Evolutionary conservation across 2,888 invertebrate genomes (phyloP), one percentile per base, ranked within the genome.

Genomic region (Diadromus collaris): DNA sequence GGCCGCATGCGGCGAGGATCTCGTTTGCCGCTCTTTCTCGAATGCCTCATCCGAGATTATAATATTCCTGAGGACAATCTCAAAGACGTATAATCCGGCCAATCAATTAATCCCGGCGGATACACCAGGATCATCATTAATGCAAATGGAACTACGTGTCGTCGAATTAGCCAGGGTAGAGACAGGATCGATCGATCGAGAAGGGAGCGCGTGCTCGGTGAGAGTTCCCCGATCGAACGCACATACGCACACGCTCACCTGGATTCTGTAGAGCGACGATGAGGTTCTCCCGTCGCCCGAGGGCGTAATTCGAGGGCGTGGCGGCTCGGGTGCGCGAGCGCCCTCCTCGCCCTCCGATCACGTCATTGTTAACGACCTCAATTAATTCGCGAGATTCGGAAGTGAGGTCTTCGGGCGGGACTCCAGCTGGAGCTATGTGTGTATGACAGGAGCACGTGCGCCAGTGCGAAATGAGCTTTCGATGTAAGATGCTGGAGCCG

Each of bases 261-360:
- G 58, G 58, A 67, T 69, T 54, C 61, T 65, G 51, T 63, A 60
- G 46, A 73, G 51, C 68, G 51, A 64, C 67, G 58, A 73, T 60
- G 70, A 72, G 76, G 70, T 65, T 69, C 72, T 63, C 69, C 56
- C 73, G 77, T 77, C 63, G 80, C 80, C 80, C 70, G 63, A 77
- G 77, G 80, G 78, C 76, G 80, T 81, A 80, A 80, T 81, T 81
- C 78, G 80, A 78, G 70, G 81, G 81, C 81, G 81, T 81, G 81
- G 81, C 76, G 72, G 56, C 16, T 29, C 27, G 29, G 71, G 61
- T 70, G 80, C 71, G 74, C 65, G 77, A 41, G 27, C 16, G 27
- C 7, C 19, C 79, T 29, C 76, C 74, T 48, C 79, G 38, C 76
- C 74, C 77, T 76, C 78, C 72, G 80, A 80, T 78, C 80, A 73